Base-by-base conservation (phyloP, 2,888 invertebrate genomes). In the Melinaea menophilus region DNA sequence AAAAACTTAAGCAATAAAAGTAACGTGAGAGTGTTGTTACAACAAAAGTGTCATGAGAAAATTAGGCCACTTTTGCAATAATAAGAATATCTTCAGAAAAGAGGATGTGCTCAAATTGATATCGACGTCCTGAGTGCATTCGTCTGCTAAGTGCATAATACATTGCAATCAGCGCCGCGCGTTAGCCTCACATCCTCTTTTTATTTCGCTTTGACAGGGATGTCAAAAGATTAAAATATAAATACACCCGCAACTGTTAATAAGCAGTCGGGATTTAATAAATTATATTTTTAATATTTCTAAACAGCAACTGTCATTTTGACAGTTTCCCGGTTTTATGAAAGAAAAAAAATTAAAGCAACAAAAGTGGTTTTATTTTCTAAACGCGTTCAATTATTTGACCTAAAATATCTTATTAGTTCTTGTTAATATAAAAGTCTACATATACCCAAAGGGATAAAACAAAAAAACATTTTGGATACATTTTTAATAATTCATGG, bases 61-160 rank as follows among this genome's bases (percentile, higher is more conserved):
- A 75, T 77, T 71, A 75, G 69, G 61, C 70, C 72, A 72, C 71
- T 72, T 22, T 75, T 74, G 73, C 70, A 80, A 79, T 80, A 81
- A 81, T 77, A 80, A 80, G 72, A 81, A 79, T 81, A 83, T 82
- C 79, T 80, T 80, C 81, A 83, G 86, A 88, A 86, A 85, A 81
- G 85, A 88, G 88, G 90, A 90, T 88, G 88, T 79, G 78, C 78
- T 84, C 84, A 85, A 89, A 89, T 89, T 90, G 86, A 86, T 85
- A 85, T 86, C 85, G 88, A 85, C 88, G 83, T 83, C 79, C 81
- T 80, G 79, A 75, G 75, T 86, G 79, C 86, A 86, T 85, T 87
- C 73, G 71, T 72, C 71, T 67, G 66, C 80, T 84, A 84, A 86
- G 83, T 86, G 84, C 84, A 83, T 74, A 74, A 74, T 75, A 75